phyloP scores from a whole-genome alignment of 2,888 invertebrate genomes.

The Metalampra italica region DNA sequence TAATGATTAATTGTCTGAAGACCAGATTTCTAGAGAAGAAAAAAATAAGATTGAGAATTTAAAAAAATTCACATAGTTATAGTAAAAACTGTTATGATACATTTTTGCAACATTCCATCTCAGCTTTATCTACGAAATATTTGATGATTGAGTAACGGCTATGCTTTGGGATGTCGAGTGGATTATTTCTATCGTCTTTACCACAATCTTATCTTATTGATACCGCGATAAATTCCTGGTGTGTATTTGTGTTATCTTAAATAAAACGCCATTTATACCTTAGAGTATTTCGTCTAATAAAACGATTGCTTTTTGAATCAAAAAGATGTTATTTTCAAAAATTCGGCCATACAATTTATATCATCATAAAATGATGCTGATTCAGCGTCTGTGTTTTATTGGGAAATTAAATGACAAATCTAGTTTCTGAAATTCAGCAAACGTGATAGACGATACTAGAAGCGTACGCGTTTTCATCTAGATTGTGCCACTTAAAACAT shows the following conservation, averaged over 20 bases:
- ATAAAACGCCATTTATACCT: background rate
- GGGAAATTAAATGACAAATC: too few relatives aligned
- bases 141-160: background rate
- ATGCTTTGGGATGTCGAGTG: conserved; percentile 5
- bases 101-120: background rate
- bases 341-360: too few relatives aligned
- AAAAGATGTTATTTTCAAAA: too few relatives aligned
- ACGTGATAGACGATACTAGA: background rate
- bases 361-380: too few relatives aligned
- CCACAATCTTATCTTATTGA: background rate
- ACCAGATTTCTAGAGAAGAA: too few relatives aligned
- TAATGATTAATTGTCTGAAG: too few relatives aligned
- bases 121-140: background rate
- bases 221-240: background rate
- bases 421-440: too few relatives aligned
- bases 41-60: too few relatives aligned
- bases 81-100: background rate
- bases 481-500: conserved; percentile 1
- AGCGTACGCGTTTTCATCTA: background rate
- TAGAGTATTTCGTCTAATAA: too few relatives aligned
- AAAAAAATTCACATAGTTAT: too few relatives aligned
- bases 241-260: background rate
- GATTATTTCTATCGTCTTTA: background rate
- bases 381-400: too few relatives aligned
- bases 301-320: too few relatives aligned